phyloP scores from a whole-genome alignment of 2,113 vertebrate genomes.

The Muntiacus muntjak region DNA sequence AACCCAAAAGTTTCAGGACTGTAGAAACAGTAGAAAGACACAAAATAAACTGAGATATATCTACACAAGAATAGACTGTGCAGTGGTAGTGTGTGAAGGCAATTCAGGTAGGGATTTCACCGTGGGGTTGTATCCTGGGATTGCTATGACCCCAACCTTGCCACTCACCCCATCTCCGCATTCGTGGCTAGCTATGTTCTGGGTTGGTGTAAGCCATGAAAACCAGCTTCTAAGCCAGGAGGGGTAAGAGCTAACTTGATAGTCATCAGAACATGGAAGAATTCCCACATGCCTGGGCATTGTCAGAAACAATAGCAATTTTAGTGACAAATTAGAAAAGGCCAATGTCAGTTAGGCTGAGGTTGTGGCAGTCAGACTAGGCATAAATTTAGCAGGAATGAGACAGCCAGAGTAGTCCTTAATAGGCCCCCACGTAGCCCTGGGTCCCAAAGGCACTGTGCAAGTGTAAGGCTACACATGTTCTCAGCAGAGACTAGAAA shows the following conservation, averaged over 20 bases:
- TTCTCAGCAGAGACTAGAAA: not conserved
- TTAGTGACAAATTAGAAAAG: not conserved
- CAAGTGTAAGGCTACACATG: not conserved
- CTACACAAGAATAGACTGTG: not conserved
- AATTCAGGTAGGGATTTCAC: not conserved
- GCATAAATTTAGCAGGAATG: not conserved
- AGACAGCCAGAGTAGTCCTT: not conserved
- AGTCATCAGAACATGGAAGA: not conserved
- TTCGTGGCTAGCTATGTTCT: not conserved
- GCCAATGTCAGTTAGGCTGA: not conserved
- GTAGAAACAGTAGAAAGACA: not conserved
- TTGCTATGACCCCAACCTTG: not conserved
- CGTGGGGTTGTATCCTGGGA: not conserved
- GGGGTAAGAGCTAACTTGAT: not conserved
- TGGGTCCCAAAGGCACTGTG: not conserved
- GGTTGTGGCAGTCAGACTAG: not conserved
- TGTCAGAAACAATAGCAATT: not conserved
- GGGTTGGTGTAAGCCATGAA: not conserved
- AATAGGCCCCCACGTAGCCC: not conserved
- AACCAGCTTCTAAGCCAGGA: not conserved
- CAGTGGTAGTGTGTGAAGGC: not conserved
- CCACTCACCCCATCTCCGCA: not conserved
- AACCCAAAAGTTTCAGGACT: not conserved
- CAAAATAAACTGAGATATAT: not conserved
- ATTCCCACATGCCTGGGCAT: not conserved